Evolutionary conservation across 2,113 vertebrate genomes (phyloP).

Genomic region (Oxygymnocypris stewartii): DNA sequence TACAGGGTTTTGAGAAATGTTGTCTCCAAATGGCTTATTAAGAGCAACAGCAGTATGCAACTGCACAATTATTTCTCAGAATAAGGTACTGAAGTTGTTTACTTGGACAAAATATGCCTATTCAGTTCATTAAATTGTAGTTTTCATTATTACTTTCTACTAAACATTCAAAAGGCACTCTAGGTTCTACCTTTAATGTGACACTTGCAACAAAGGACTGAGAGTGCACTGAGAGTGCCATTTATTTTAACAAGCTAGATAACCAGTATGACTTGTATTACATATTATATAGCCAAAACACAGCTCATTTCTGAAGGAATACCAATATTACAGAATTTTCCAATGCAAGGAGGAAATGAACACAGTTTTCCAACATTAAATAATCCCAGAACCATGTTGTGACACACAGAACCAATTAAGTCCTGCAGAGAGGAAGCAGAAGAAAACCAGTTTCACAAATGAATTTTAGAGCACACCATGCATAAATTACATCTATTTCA

Average conservation of each 20-base stretch:
- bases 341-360: neutral
- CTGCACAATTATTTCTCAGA: neutral
- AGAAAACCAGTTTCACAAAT: conserved; percentile 19
- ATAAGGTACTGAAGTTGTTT: neutral
- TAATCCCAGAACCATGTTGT: conserved; percentile 5
- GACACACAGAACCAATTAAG: conserved; percentile 21
- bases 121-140: neutral
- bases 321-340: neutral
- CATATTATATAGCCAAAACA: neutral
- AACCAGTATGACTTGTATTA: neutral
- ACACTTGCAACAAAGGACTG: neutral
- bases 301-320: neutral
- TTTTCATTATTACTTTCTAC: neutral
- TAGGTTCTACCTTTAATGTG: neutral
- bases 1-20: neutral
- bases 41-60: neutral
- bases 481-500: conserved; percentile 5
- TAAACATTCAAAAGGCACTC: neutral
- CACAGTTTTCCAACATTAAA: neutral
- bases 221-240: neutral
- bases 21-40: neutral
- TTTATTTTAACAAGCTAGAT: neutral
- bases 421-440: neutral
- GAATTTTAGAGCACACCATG: conserved; percentile 12
- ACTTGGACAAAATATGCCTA: neutral